Conservation (phyloP, 2,888 invertebrate species). For the Ophioninae sp. region DNA sequence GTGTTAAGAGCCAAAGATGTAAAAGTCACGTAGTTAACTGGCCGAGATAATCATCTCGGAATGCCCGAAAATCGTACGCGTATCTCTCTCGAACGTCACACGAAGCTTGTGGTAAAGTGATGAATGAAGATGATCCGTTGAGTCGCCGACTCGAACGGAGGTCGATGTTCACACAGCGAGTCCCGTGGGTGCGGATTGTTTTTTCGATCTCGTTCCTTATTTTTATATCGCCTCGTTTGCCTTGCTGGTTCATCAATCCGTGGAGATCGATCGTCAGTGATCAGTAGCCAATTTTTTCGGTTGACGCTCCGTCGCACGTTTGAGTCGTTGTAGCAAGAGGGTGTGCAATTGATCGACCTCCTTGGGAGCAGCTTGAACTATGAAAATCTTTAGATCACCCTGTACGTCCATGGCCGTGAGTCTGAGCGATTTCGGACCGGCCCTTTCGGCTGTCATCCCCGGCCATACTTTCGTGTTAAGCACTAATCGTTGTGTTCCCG, state of each 20-base stretch:
- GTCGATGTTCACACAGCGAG: slow-evolving; percentile 25
- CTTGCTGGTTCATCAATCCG: slow-evolving; percentile 25
- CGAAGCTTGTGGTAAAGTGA: slow-evolving; percentile 9
- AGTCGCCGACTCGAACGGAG: not conserved
- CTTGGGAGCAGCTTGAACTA: slow-evolving; percentile 88
- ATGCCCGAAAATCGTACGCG: slow-evolving; percentile 4
- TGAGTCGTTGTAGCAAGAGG: slow-evolving; percentile 84
- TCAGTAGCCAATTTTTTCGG: slow-evolving; percentile 78
- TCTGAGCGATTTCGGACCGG: slow-evolving; percentile 92
- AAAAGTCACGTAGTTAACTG: slow-evolving; percentile 5
- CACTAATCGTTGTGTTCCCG: slow-evolving; percentile 94
- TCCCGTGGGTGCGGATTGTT: slow-evolving; percentile 7
- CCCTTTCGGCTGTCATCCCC: slow-evolving; percentile 94
- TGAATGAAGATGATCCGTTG: slow-evolving; percentile 30
- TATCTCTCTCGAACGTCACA: slow-evolving; percentile 20
- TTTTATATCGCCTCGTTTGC: not conserved
- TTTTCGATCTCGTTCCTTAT: not conserved
- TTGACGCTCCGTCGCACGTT: slow-evolving; percentile 79
- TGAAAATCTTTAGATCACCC: slow-evolving; percentile 92
- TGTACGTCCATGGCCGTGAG: slow-evolving; percentile 93
- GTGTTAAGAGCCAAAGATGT: not conserved
- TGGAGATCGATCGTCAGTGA: slow-evolving; percentile 73
- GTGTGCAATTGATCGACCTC: slow-evolving; percentile 86
- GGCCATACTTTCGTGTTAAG: slow-evolving; percentile 97
- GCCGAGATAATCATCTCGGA: not conserved